Base-by-base conservation (phyloP, 1,140 invertebrate genomes). In the Luehdorfia chinensis region DNA sequence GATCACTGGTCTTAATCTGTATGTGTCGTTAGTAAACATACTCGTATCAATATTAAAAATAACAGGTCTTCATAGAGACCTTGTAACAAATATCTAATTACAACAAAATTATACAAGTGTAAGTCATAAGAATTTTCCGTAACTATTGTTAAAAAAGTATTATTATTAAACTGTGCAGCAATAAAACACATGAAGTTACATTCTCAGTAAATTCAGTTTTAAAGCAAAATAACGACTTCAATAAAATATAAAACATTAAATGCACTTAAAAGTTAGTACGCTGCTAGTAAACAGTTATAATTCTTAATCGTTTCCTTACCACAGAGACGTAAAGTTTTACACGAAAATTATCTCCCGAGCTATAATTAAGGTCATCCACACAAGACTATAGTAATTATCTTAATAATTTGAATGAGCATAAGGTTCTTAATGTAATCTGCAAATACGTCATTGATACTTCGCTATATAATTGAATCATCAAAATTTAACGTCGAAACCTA, bases 401-500 rank as follows among this genome's bases (percentile, higher is more conserved):
- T 23, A 25, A 48, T 55, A 52, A 57, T 60, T 68, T 66, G 50
- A 62, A 60, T 19, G 44, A 13, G 8, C 13, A 32, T 70, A 62
- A 64, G 65, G 28, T 47, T 61, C 60, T 57, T 60, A 66, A 57
- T 47, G 41, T 54, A 51, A 50, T 50, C 50, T 57, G 30, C 36
- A 28, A 48, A 56, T 58, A 45, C 58, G 50, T 59, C 32, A 55
- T 55, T 57, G 30, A 25, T 47, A 12, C 37, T 46, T 43, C 45
- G 47, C 52, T 55, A 25, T 57, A 46, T 58, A 66, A 68, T 66
- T 67, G 57, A 59, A 63, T 39, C 34, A 59, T 69, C 60, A 56
- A 36, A 53, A 51, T 55, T 62, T 52, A 60, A 59, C 39, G 50
- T 56, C 50, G 41, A 14, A 31, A 34, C 12, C 11, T 7, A 12